Base-by-base conservation (phyloP, 2,113 vertebrate genomes). In the Varanus komodoensis region DNA sequence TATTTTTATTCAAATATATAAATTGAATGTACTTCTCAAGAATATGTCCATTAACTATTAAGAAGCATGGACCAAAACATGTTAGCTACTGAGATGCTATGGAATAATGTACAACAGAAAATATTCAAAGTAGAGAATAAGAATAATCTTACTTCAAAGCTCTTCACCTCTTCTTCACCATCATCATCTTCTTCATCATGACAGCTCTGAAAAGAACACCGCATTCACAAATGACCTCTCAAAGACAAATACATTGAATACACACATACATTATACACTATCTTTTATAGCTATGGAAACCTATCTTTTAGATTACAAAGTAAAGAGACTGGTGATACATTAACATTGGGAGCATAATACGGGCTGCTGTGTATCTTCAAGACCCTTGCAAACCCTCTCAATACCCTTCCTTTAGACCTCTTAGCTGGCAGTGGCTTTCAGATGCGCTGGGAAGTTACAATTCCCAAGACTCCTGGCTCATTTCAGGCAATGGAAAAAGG, bases 121-220 rank as follows among this genome's bases (percentile, higher is more conserved):
- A 79, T 29, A 71, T 91, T 87, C 91, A 73, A 38, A 92, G 57
- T 23, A 88, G 87, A 90, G 7, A 6, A 81, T 71, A 94, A 93
- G 81, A 89, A 91, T 89, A 84, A 93, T 92, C 98, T 96, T 98
- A 99, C 99, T 97, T 99, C 99, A 97, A 99, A 99, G 94, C 98
- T 99, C 95, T 99, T 99, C 80, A 99, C 98, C 97, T 99, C 98
- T 67, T 98, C 97, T 95, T 98, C 98, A 71, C 98, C 97, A 78
- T 99, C 98, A 54, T 99, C 98, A 78, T 99, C 98, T 78, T 99
- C 98, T 95, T 99, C 99, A 94, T 99, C 98, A 91, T 99, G 99
- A 96, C 99, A 99, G 92, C 99, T 99, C 99, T 99, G 96, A 92
- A 93, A 67, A 87, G 15, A 93, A 87, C 87, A 83, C 6, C 91